Percentiles rank a stretch among this genome's conserved stretches.
Evolutionary conservation across 2,797 vertebrate species (phyloP).

Genomic region (Mycteria americana): DNA sequence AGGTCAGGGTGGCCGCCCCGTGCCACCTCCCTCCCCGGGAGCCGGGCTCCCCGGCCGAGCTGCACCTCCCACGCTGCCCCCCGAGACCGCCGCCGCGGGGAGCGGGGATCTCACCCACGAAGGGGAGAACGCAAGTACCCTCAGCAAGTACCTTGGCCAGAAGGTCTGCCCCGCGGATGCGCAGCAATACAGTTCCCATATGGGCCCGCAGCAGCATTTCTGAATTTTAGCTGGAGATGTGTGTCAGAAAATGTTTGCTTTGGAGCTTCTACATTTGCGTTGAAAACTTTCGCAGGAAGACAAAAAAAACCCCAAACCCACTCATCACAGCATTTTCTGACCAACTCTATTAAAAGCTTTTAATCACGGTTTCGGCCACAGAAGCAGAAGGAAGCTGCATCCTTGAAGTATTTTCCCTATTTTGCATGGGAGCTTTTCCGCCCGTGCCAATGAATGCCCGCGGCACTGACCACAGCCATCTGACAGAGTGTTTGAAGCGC

Average conservation of each 20-base stretch:
- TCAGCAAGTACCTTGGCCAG: background rate
- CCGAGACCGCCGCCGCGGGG: rapidly evolving
- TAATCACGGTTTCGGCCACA: background rate
- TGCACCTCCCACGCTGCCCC: background rate
- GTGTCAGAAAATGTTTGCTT: background rate
- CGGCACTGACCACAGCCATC: background rate
- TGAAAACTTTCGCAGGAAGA: background rate
- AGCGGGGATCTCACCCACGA: background rate
- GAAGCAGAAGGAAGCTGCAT: background rate
- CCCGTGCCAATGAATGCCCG: rapidly evolving
- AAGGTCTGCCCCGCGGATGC: background rate
- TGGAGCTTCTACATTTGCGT: background rate
- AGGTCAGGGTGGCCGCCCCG: background rate
- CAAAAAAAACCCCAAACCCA: background rate
- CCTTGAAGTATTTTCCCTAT: background rate
- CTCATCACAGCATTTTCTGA: background rate
- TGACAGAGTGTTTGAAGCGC: background rate
- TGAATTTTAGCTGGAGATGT: background rate
- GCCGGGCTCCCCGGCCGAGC: background rate
- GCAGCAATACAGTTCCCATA: background rate
- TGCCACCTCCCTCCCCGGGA: background rate
- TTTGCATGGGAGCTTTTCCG: background rate
- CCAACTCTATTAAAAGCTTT: background rate
- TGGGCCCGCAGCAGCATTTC: background rate
- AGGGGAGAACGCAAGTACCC: background rate